phyloP scores from a whole-genome alignment of 2,888 invertebrate genomes.

The Thysanoteuthis rhombus region DNA sequence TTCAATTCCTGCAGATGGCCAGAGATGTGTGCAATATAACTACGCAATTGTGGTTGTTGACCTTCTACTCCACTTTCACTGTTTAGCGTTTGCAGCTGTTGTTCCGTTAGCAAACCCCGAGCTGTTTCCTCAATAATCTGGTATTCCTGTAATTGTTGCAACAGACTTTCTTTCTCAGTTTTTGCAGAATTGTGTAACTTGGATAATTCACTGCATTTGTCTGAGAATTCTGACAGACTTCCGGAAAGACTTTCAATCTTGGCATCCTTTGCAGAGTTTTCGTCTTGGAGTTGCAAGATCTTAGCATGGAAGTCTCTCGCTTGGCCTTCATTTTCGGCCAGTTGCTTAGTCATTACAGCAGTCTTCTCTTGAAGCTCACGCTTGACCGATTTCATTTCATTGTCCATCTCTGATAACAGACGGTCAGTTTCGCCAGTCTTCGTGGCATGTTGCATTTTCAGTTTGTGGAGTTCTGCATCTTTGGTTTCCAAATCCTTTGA shows the following conservation, averaged over 20 bases:
- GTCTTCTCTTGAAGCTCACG: not conserved
- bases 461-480: not conserved
- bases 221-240: not conserved
- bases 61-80: not conserved
- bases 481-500: conserved; percentile 18
- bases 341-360: not conserved
- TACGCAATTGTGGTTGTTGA: not conserved
- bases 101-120: not conserved
- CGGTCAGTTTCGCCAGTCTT: not conserved
- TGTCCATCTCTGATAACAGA: not conserved
- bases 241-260: not conserved
- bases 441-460: not conserved
- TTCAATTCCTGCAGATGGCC: not conserved
- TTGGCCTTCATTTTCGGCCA: not conserved
- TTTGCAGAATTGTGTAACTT: not conserved
- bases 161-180: not conserved
- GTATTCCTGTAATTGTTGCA: not conserved
- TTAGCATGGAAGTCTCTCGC: not conserved
- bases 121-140: not conserved
- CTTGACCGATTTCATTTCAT: not conserved
- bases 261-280: not conserved
- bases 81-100: not conserved
- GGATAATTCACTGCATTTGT: not conserved
- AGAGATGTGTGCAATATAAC: not conserved
- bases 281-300: not conserved